These are phyloP conservation scores for Phalacrocorax carbo DNA, from an alignment of 2,113 vertebrate species.

Conservation along the genomic window DNA sequence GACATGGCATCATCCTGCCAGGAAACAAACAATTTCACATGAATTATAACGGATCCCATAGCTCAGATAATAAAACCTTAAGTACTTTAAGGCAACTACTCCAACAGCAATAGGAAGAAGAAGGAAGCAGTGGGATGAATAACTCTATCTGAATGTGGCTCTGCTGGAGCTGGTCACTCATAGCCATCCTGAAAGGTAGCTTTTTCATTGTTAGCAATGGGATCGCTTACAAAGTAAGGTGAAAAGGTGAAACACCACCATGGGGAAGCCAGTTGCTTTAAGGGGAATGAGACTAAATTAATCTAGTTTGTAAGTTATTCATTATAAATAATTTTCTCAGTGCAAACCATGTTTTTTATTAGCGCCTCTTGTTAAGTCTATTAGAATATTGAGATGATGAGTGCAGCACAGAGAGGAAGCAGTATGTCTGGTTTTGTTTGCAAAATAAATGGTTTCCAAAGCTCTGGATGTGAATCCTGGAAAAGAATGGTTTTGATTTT, in stretches of 20 bases:
- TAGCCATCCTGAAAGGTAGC: not conserved
- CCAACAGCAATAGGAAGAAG: not conserved
- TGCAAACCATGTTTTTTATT: not conserved
- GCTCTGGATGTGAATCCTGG: not conserved
- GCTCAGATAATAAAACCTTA: not conserved
- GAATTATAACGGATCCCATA: not conserved
- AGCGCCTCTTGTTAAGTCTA: not conserved
- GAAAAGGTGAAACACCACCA: not conserved
- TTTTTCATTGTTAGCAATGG: not conserved
- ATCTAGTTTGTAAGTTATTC: not conserved
- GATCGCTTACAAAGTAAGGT: not conserved
- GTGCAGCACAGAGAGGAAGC: not conserved
- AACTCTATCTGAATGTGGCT: not conserved
- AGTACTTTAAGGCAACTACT: not conserved
- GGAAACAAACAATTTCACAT: not conserved
- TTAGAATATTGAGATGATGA: not conserved
- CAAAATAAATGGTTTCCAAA: conserved; percentile 33
- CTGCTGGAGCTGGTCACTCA: not conserved
- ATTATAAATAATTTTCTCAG: not conserved
- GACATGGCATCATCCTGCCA: not conserved
- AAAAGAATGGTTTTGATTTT: conserved; percentile 53
- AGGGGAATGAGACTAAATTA: not conserved
- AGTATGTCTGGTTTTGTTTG: not conserved
- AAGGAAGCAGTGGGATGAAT: not conserved
- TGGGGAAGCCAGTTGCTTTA: not conserved